These are phyloP conservation scores for Xiphias gladius DNA, from an alignment of 2,113 vertebrate genomes.

Conservation along the genomic window DNA sequence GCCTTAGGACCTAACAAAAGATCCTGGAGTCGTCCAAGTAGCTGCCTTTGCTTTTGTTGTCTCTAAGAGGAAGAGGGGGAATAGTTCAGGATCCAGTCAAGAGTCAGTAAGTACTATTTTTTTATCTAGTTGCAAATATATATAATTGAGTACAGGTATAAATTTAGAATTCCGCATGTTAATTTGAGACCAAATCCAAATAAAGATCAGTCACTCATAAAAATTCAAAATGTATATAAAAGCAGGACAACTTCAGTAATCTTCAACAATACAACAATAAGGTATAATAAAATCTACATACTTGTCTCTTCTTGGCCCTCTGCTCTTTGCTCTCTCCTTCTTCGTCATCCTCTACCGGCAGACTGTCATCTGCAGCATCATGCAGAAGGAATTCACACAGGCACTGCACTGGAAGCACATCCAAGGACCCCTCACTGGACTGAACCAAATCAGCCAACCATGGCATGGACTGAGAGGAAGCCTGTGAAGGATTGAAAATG, in stretches of 20 bases:
- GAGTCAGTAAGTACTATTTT: slow-evolving; percentile 3
- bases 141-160: not conserved
- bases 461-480: slow-evolving; percentile 98
- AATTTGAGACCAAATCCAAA: not conserved
- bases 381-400: slow-evolving; percentile 98
- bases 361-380: slow-evolving; percentile 90
- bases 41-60: slow-evolving; percentile 96
- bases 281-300: slow-evolving; percentile 53
- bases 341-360: slow-evolving; percentile 91
- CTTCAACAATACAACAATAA: not conserved
- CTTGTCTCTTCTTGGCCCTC: slow-evolving; percentile 93
- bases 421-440: slow-evolving; percentile 97
- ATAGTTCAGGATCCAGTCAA: slow-evolving; percentile 12
- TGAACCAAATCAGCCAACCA: slow-evolving; percentile 98
- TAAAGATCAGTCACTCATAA: not conserved
- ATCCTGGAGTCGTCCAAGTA: slow-evolving; percentile 95
- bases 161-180: not conserved
- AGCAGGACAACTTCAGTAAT: no score
- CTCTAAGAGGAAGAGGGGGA: slow-evolving; percentile 83
- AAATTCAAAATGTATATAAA: not conserved
- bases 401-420: slow-evolving; percentile 97
- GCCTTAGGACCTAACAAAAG: slow-evolving; percentile 94
- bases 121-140: not conserved
- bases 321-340: slow-evolving; percentile 97
- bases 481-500: slow-evolving; percentile 79